Percentiles rank a stretch among this genome's conserved stretches.
Evolutionary conservation across 2,888 invertebrate species (phyloP).

Genomic region (Leucophenga montana): DNA sequence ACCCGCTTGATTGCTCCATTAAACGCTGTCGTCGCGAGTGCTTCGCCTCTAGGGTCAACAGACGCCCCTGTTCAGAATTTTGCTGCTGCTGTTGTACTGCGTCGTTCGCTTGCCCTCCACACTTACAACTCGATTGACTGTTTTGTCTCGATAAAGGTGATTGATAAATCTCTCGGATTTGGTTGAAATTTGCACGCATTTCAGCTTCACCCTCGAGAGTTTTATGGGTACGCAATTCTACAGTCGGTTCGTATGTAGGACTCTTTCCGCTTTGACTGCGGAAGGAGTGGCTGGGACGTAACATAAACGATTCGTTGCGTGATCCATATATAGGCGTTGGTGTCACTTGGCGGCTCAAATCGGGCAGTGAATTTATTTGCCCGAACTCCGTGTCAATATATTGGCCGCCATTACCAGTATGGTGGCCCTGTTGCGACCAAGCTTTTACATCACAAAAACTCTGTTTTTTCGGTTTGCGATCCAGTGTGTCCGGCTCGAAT

Average conservation of each 20-base stretch:
- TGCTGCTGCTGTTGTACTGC: constrained; percentile 27
- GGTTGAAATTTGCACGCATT: constrained; percentile 74
- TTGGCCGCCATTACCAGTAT: constrained; percentile 52
- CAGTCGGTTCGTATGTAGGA: constrained; percentile 41
- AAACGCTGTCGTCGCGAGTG: constrained; percentile 82
- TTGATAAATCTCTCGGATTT: constrained; percentile 84
- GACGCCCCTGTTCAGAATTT: constrained; percentile 76
- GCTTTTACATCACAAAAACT: constrained; percentile 74
- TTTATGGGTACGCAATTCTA: constrained; percentile 32
- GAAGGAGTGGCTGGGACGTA: constrained; percentile 83
- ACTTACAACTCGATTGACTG: constrained; percentile 54
- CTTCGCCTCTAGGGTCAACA: constrained; percentile 81
- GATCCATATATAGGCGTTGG: constrained; percentile 31
- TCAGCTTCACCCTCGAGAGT: constrained; percentile 26
- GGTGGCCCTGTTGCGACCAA: constrained; percentile 74
- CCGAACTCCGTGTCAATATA: constrained; percentile 56
- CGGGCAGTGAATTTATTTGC: constrained; percentile 63
- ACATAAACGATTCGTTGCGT: constrained; percentile 75
- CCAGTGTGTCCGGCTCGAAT: constrained; percentile 90
- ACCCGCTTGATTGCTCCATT: constrained; percentile 67
- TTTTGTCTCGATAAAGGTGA: constrained; percentile 75
- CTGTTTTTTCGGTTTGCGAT: constrained; percentile 81
- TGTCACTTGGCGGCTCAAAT: constrained; percentile 53
- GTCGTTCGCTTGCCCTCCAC: constrained; percentile 63
- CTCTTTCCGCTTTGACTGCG: constrained; percentile 73